Percentiles rank a stretch among this genome's conserved stretches.
Conservation (phyloP, 2,113 vertebrate genomes). For the Tringa solitaria region DNA sequence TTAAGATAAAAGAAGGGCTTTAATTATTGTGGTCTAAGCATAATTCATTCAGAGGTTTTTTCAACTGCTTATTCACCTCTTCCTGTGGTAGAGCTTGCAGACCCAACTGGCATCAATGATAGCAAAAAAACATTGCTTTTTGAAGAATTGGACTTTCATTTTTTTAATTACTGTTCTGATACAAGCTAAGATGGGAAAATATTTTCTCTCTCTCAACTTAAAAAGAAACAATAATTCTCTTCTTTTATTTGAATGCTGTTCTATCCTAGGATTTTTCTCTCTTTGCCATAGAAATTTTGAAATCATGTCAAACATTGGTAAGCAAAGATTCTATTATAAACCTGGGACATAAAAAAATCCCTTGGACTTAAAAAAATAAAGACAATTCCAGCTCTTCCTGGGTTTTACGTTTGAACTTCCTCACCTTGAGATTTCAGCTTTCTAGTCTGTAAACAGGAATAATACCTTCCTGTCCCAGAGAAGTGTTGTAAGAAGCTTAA, state of each 20-base stretch:
- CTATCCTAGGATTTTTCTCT: background rate
- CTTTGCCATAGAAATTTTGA: background rate
- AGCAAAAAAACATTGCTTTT: background rate
- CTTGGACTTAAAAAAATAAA: background rate
- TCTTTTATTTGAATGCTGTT: background rate
- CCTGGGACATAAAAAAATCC: background rate
- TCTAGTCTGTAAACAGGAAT: slow-evolving; percentile 28
- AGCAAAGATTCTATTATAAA: background rate
- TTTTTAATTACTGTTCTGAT: background rate
- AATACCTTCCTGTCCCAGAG: background rate
- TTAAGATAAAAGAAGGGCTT: background rate
- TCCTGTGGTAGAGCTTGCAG: background rate
- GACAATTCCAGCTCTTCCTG: background rate
- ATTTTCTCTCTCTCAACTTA: background rate
- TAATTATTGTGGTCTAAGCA: background rate
- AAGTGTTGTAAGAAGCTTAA: background rate
- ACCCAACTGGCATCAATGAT: background rate
- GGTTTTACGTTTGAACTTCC: background rate
- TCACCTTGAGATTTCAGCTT: background rate
- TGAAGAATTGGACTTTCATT: background rate
- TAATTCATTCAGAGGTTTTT: background rate
- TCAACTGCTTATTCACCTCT: background rate
- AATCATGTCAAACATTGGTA: background rate
- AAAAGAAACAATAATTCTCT: background rate
- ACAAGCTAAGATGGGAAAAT: background rate